Conservation (phyloP, 2,888 invertebrate species). For the Spodoptera littoralis region DNA sequence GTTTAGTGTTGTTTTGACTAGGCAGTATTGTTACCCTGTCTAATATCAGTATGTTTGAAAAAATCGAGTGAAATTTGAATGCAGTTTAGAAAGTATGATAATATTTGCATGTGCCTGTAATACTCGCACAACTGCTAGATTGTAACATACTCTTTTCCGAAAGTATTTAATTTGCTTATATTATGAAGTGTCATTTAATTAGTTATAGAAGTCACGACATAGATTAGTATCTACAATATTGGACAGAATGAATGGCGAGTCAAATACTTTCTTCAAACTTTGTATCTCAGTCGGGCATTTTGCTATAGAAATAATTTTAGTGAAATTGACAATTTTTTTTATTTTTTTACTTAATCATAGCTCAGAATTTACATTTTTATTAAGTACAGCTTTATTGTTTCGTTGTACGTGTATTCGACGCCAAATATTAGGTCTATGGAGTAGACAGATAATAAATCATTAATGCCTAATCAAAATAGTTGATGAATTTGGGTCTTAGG, state of each 20-base stretch:
- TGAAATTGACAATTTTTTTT: constrained; percentile 22
- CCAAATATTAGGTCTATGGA: constrained; percentile 24
- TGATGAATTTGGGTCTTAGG: not conserved
- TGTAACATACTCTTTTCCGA: no score
- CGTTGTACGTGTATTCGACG: constrained; percentile 9
- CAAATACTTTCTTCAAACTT: not conserved
- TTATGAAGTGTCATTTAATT: no score
- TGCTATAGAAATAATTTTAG: constrained; percentile 14
- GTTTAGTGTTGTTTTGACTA: not conserved
- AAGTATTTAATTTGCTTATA: no score
- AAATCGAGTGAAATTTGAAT: not conserved
- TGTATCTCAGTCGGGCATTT: constrained; percentile 2
- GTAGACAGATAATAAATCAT: not conserved
- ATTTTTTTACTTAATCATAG: constrained; percentile 1
- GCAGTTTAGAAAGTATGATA: not conserved
- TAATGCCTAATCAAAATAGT: constrained; percentile 2
- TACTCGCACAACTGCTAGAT: no score
- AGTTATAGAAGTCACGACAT: no score
- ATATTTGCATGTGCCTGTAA: no score
- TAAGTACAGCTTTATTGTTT: constrained; percentile 1
- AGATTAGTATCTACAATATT: no score
- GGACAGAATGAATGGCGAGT: no score
- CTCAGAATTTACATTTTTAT: constrained; percentile 4
- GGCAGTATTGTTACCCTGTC: constrained; percentile 1
- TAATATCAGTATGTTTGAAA: not conserved